Evolutionary conservation across 1,140 invertebrate genomes (phyloP), one percentile per base, ranked within the genome.

Genomic region (Leptinotarsa undecemlineata): DNA sequence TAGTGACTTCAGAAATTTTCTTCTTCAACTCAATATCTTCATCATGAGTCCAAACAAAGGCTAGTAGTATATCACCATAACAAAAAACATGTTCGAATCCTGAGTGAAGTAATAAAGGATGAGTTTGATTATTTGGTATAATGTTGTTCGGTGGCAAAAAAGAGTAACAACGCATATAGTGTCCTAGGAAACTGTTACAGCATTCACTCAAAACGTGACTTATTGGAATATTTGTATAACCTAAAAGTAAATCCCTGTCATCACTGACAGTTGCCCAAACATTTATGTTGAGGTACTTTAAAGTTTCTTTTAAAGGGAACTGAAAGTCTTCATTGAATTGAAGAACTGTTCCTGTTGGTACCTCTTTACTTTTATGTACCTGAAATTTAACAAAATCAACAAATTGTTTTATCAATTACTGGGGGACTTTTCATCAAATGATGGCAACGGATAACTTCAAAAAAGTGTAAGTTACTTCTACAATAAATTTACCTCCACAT

Each of bases 41-140:
- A 4, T 83, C 83, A 5, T 86, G 85, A 68, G 88, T 85, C 91
- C 92, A 95, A 48, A 90, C 86, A 84, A 97, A 96, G n/a, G 92
- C 92, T 1, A 98, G 86, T 3, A 95, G 87, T 60, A 96, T 91
- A 82, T 97, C 96, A 2, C 96, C 96, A 82, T 94, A 96, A 84
- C 96, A 98, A 13, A 97, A 88, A 47, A 91, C 91, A 4, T 94
- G 92, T 84, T 97, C 95, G 85, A 97, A 98, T 14, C 96, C 96
- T 1, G 94, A 94, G 86, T 92, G 93, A 42, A 86, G 88, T 51
- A 90, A 88, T 76, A 92, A 87, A 66, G 90, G 89, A 81, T 91
- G 88, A 74, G 84, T 88, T 48, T 73, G 72, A 57, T 73, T 88
- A 82, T 90, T 90, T 76, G 88, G 83, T 71, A 63, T 78, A 70